Evolutionary conservation across 2,113 vertebrate species (phyloP), one percentile per base, ranked within the genome.

Genomic region (Anas platyrhynchos): DNA sequence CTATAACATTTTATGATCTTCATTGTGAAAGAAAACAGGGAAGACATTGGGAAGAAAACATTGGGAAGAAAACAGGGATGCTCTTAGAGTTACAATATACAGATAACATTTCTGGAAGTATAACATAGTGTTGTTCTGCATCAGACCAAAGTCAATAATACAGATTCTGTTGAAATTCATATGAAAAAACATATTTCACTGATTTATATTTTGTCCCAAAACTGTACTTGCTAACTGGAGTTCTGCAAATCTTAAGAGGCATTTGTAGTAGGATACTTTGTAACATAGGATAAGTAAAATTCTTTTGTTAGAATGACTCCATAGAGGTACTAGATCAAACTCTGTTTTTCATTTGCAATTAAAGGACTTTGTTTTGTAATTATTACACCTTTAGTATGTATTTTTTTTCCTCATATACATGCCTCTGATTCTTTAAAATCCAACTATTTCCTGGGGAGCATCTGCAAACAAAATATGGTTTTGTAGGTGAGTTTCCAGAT

Each of bases 41-140:
- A 41, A 41, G 38, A 41, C 38, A 41, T 31, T 95, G 83, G 58
- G 72, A 90, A 91, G 83, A 71, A 88, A 88, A 75, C 73, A 91
- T 31, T 95, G 83, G 58, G 72, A 90, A 92, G 83, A 67, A 88
- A 88, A 75, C 73, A 91, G 43, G 80, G 63, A 67, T 83, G 8
- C 16, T 83, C 56, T 86, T 86, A 84, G 61, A 91, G 52, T 83
- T 91, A 71, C n/a, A 71, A 93, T 78, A 83, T 90, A 94, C 81
- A 81, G 94, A 88, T 78, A 72, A 52, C 41, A 78, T 61, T 93
- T 92, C 52, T 88, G 77, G 88, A 84, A 72, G 77, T 67, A 7
- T 81, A 93, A 94, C 69, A 74, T 55, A 90, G 43, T 86, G 38
- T 86, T 94, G 77, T 94, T 32, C 61, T 92, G 20, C 8, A 75